Evolutionary conservation across 2,888 invertebrate genomes (phyloP), one percentile per base, ranked within the genome.

Genomic region (Dyspetes luteomarginatus): DNA sequence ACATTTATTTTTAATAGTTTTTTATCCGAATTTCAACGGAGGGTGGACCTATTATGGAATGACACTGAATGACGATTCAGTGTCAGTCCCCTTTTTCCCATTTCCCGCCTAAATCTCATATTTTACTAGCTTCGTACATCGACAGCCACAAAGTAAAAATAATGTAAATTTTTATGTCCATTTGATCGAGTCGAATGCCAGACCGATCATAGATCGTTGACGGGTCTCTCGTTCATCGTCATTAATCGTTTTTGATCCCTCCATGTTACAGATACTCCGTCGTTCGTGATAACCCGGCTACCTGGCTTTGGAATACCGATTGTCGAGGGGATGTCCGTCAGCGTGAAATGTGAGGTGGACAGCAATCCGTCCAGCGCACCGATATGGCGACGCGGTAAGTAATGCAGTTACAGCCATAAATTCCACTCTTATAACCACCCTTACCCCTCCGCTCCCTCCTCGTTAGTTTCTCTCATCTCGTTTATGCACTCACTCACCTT

Each of bases 271-370:
- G 98, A 98, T 93, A 96, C 97, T 68, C 98, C 98, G 64, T 97
- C 97, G 83, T 98, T 98, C 92, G 97, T 97, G 90, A 97, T 98
- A 92, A 97, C 97, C 82, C 95, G 98, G 85, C 96, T 97, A 93
- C 98, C 98, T n/a, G 97, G 97, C 64, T 98, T 98, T 92, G 98
- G 98, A 67, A 96, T 97, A 92, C 96, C 97, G 28, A 94, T 98
- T 86, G 94, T 96, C 81, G 97, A 98, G 91, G 98, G 98, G 80
- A 97, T 97, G 90, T 95, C 97, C 82, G 97, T 98, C 82, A 97
- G 97, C 74, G 93, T 98, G 86, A 96, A 97, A 92, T 98, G 98
- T 89, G 97, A 97, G 92, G 97, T 98, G 82, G 98, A 98, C 93
- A 97, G 98, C 87, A 98, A 98, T 93, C 98, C 98, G 17, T 95